phyloP scores from a whole-genome alignment of 1,140 invertebrate species.

The Globodera rostochiensis region DNA sequence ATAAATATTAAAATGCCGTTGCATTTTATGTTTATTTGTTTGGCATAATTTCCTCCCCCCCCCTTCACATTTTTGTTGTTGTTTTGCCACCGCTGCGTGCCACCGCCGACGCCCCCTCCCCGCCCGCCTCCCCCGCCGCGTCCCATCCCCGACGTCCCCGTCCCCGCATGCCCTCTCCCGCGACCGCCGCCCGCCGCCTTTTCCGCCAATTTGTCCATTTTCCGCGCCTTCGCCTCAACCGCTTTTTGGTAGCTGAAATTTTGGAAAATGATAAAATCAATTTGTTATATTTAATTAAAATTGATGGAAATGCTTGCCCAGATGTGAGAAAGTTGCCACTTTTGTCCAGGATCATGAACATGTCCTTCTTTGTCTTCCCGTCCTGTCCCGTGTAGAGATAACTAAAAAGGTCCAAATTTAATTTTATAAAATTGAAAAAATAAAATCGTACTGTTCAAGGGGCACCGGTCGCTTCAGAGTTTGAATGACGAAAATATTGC shows the following conservation, averaged over 20 bases:
- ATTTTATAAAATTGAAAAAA: neutral
- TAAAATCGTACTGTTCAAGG: constrained; percentile 76
- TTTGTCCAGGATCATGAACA: constrained; percentile 81
- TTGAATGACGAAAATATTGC: constrained; percentile 91
- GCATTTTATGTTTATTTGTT: neutral
- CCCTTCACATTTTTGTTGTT: constrained; percentile 1
- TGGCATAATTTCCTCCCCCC: no score
- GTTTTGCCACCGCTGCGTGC: neutral
- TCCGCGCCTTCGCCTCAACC: constrained; percentile 71
- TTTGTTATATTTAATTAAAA: no score
- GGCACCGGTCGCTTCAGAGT: constrained; percentile 91
- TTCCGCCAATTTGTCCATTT: neutral
- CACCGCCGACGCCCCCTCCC: neutral
- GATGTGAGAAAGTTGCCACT: constrained; percentile 72
- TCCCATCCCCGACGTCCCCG: neutral
- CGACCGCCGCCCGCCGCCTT: neutral
- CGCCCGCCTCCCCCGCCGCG: constrained; percentile 1
- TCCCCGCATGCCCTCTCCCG: neutral
- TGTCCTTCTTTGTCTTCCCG: constrained; percentile 79
- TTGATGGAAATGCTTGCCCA: constrained; percentile 45
- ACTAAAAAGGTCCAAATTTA: neutral
- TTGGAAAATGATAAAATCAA: constrained; percentile 11
- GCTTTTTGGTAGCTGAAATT: constrained; percentile 70
- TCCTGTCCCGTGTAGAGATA: constrained; percentile 78
- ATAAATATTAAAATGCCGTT: neutral